Conservation (phyloP, 2,113 vertebrate genomes). For the Micronisus gabar region DNA sequence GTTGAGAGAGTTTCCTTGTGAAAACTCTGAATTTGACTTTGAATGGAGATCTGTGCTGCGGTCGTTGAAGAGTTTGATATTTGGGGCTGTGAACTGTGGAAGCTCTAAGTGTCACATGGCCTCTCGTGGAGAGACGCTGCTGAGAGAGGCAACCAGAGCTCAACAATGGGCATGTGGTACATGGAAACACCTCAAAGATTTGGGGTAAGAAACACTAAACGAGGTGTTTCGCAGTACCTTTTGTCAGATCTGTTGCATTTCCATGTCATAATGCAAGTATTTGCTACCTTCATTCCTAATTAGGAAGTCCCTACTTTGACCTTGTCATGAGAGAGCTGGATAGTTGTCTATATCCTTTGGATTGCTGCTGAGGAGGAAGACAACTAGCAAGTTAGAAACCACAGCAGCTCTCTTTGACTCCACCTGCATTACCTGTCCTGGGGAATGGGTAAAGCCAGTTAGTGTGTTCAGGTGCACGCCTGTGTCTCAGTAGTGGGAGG, state of each 20-base stretch:
- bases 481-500: not conserved
- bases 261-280: not conserved
- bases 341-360: not conserved
- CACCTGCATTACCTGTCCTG: not conserved
- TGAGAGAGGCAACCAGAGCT: not conserved
- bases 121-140: not conserved
- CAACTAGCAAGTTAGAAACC: not conserved
- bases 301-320: not conserved
- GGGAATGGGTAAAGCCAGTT: not conserved
- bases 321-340: rapidly evolving
- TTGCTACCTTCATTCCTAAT: not conserved
- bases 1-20: not conserved
- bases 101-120: not conserved
- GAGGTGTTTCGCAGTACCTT: not conserved
- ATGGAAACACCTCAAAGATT: not conserved
- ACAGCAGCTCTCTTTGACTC: not conserved
- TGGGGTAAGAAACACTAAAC: not conserved
- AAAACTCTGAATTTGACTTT: not conserved
- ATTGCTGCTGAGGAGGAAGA: not conserved
- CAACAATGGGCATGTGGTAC: too few species aligned
- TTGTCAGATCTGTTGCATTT: not conserved
- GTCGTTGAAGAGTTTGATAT: not conserved
- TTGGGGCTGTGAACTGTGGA: not conserved
- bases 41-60: not conserved
- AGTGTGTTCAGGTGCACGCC: not conserved